Percentiles rank a stretch among this genome's conserved stretches.
phyloP scores from a whole-genome alignment of 1,140 invertebrate genomes.

The Achatina immaculata region DNA sequence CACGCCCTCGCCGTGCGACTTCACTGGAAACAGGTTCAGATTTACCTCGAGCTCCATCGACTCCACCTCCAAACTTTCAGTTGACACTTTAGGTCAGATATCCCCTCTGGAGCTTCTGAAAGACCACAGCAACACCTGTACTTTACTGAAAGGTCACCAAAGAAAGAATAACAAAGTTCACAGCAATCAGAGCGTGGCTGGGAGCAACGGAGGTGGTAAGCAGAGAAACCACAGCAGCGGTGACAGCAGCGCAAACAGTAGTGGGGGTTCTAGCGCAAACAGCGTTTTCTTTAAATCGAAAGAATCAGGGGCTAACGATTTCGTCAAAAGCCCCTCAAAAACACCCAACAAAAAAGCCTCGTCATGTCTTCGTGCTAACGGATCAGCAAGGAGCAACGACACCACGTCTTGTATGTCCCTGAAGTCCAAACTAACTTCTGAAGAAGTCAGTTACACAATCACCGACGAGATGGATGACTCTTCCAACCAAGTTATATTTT shows the following conservation, averaged over 20 bases:
- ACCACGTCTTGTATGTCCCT: constrained; percentile 5
- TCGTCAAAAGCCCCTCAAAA: constrained; percentile 11
- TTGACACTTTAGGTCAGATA: constrained; percentile 14
- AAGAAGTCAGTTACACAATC: constrained; percentile 36
- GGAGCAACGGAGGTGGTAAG: background rate
- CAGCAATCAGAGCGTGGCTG: background rate
- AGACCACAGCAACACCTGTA: background rate
- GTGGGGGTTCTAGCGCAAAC: constrained; percentile 19
- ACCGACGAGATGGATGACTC: constrained; percentile 21
- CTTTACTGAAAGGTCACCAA: background rate
- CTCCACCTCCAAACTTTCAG: constrained; percentile 20
- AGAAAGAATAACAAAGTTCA: background rate
- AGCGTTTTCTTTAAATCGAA: constrained; percentile 32
- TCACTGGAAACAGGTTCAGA: constrained; percentile 19
- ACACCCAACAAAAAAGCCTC: background rate
- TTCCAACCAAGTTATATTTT: constrained; percentile 27
- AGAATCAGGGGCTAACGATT: background rate
- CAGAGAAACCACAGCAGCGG: constrained; percentile 8
- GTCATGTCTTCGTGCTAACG: background rate
- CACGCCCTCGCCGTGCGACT: constrained; percentile 21
- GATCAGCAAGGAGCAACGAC: background rate
- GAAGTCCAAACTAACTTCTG: constrained; percentile 25
- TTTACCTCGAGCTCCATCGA: constrained; percentile 31
- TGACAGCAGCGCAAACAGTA: background rate
- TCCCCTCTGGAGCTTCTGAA: constrained; percentile 7